A percentile compares a stretch with the other conserved stretches of the same genome.
These are phyloP conservation scores for Pangasius mekongensis DNA, from an alignment of 2,797 vertebrate genomes.

Conservation along the genomic window DNA sequence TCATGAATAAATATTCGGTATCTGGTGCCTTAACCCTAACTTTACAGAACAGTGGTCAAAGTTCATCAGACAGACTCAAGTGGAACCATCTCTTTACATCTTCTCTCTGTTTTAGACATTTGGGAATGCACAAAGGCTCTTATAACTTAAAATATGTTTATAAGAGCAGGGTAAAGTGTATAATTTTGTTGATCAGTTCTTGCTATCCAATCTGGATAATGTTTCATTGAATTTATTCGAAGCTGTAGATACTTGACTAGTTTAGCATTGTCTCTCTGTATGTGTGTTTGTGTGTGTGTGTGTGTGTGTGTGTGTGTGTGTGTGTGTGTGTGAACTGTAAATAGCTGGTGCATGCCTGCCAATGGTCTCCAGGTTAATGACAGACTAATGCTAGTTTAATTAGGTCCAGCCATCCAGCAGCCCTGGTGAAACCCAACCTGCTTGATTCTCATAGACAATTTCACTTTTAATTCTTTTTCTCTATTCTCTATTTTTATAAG, in stretches of 20 bases:
- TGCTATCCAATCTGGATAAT: neutral
- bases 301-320: neutral
- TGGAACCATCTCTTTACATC: neutral
- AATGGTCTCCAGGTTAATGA: constrained; percentile 52
- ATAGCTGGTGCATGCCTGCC: neutral
- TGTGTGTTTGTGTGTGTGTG: neutral
- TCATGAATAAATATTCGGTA: neutral
- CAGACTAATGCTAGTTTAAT: constrained; percentile 55
- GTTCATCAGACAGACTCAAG: neutral
- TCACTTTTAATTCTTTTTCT: neutral
- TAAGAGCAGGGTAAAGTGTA: neutral
- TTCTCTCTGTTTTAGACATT: neutral
- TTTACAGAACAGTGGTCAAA: neutral
- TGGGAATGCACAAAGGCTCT: neutral
- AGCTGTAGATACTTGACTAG: neutral
- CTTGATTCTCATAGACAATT: neutral
- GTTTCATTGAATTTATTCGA: neutral
- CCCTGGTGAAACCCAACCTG: neutral
- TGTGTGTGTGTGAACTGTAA: constrained; percentile 11
- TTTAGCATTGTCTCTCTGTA: neutral
- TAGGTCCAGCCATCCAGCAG: constrained; percentile 31
- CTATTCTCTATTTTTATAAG: neutral
- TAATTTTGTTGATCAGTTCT: neutral
- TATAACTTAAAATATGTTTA: neutral
- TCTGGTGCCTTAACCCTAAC: neutral